Evolutionary conservation across 2,888 invertebrate genomes (phyloP).

Genomic region (Acronicta leporina): DNA sequence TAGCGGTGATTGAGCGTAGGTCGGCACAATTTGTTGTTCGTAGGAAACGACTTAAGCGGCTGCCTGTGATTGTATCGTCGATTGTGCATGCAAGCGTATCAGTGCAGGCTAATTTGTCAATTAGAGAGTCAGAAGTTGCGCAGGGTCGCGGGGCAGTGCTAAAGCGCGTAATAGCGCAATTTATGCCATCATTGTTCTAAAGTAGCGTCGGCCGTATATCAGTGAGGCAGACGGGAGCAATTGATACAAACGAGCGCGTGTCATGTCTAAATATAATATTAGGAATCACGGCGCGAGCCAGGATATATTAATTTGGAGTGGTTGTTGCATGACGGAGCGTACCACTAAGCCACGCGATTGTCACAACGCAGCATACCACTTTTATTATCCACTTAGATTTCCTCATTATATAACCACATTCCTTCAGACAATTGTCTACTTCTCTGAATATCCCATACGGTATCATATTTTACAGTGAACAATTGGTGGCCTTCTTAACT

Average conservation of each 20-base stretch:
- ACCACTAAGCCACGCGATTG: slow-evolving; percentile 68
- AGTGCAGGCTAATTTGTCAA: slow-evolving; percentile 78
- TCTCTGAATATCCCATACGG: slow-evolving; percentile 28
- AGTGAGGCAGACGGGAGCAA: slow-evolving; percentile 86
- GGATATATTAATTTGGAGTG: slow-evolving; percentile 89
- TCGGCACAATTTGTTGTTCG: slow-evolving; percentile 57
- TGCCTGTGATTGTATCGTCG: slow-evolving; percentile 67
- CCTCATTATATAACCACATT: slow-evolving; percentile 55
- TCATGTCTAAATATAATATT: slow-evolving; percentile 90
- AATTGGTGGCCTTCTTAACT: slow-evolving; percentile 22
- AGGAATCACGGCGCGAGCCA: slow-evolving; percentile 89
- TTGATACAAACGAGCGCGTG: slow-evolving; percentile 89
- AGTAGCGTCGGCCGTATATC: slow-evolving; percentile 88
- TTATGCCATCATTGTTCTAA: slow-evolving; percentile 88
- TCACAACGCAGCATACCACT: slow-evolving; percentile 51
- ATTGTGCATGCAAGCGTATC: slow-evolving; percentile 76
- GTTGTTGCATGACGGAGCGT: slow-evolving; percentile 78
- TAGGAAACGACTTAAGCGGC: slow-evolving; percentile 55
- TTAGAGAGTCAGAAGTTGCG: slow-evolving; percentile 72
- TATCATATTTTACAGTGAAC: slow-evolving; percentile 22
- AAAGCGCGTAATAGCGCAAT: slow-evolving; percentile 86
- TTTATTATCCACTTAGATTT: slow-evolving; percentile 54
- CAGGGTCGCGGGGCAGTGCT: slow-evolving; percentile 78
- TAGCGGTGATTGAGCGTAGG: slow-evolving; percentile 51
- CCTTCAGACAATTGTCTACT: slow-evolving; percentile 47